phyloP scores from a whole-genome alignment of 2,113 vertebrate species.

The Marmota flaviventris region DNA sequence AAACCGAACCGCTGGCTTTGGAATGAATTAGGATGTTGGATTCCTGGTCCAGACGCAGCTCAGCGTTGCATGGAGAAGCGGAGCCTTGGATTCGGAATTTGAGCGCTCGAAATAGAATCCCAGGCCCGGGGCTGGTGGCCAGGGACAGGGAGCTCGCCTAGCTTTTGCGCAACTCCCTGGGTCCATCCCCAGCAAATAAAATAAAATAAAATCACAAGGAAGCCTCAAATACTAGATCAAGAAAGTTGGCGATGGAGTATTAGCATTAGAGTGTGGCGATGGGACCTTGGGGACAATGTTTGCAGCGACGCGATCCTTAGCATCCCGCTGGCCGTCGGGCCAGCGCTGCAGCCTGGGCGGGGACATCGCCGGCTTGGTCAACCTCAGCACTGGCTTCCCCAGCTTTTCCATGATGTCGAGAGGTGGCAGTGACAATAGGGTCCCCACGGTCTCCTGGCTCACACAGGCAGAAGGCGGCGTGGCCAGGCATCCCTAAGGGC shows the following conservation, averaged over 20 bases:
- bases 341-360: background rate
- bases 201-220: background rate
- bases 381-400: background rate
- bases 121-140: background rate
- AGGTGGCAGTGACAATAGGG: background rate
- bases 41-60: background rate
- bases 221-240: background rate
- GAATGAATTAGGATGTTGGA: background rate
- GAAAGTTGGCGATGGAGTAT: background rate
- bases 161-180: background rate
- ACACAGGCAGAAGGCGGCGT: background rate
- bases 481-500: rapidly evolving
- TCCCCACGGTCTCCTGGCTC: background rate
- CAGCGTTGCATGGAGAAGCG: background rate
- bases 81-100: background rate
- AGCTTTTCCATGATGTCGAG: rapidly evolving
- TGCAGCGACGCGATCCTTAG: rapidly evolving
- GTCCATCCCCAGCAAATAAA: background rate
- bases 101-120: background rate
- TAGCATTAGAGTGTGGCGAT: background rate
- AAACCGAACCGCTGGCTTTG: background rate
- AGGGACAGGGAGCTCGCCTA: too few species aligned
- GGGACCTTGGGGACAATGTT: background rate
- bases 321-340: background rate
- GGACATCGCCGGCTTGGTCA: too few species aligned